Conservation (phyloP, 2,113 vertebrate species). For the Gulo gulo region DNA sequence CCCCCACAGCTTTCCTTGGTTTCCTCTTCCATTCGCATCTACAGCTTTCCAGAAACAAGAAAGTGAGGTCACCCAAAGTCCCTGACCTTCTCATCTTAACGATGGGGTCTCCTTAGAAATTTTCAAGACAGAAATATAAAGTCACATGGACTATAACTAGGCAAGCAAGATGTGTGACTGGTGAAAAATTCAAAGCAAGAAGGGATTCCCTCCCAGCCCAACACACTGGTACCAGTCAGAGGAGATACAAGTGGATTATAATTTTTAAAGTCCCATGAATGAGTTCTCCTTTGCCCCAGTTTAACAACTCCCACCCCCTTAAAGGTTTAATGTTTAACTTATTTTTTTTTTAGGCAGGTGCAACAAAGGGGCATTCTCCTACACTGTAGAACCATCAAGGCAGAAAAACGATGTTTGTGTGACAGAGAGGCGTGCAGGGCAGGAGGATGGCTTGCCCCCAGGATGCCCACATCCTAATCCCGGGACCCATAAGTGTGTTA, state of each 20-base stretch:
- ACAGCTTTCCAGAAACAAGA: not conserved
- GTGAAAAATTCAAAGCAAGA: not conserved
- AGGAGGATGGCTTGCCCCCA: not conserved
- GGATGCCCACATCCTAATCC: not conserved
- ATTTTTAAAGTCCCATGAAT: not conserved
- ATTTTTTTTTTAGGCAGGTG: not conserved
- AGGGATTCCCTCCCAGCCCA: not conserved
- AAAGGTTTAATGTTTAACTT: not conserved
- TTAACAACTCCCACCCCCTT: not conserved
- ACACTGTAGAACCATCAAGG: not conserved
- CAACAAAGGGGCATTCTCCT: not conserved
- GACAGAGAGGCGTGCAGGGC: not conserved
- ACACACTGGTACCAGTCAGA: not conserved
- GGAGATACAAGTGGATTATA: not conserved
- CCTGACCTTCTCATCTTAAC: not conserved
- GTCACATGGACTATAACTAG: not conserved
- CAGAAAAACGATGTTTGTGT: not conserved
- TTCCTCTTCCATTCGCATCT: not conserved
- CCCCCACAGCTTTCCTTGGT: not conserved
- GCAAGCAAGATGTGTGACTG: not conserved
- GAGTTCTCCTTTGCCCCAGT: not conserved
- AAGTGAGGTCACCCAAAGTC: not conserved
- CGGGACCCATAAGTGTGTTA: not conserved
- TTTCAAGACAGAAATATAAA: conserved; percentile 1
- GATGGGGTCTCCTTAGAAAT: not conserved